Evolutionary conservation across 1,140 invertebrate species (phyloP), one percentile per base, ranked within the genome.

Genomic region (Ceratosolen fusciceps): DNA sequence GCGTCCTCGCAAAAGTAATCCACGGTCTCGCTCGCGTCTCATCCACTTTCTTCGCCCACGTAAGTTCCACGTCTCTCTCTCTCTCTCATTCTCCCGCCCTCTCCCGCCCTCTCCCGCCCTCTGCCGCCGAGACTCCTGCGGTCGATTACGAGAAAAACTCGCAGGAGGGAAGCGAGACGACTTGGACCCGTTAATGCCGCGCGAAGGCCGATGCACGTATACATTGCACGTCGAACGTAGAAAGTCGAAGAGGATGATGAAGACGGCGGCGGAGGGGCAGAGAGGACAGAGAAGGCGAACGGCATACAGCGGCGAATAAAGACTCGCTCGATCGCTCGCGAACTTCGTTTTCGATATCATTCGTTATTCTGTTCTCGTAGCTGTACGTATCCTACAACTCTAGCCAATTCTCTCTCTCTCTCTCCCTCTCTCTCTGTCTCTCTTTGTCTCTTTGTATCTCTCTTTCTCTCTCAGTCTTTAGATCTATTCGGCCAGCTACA

Each of bases 141-240:
- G 39, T 58, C 37, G 58, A 43, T 58, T 24, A 24, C 26, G n/a
- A 68, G 65, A 68, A 77, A 77, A 77, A 67, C 65, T 67, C 62
- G 43, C 58, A 47, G 21, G 37, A 43, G 67, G 37, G 67, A n/a
- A 43, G 68, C 43, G 47, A 52, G 71, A 26, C 29, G 52, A n/a
- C 31, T 74, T 5, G 52, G 43, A 43, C 19, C 62, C 74, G 74
- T 77, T 67, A 77, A 68, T 54, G 74, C 74, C 65, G 31, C 49
- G 49, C 74, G 47, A 68, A 77, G 65, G 74, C 47, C 60, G 74
- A 39, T 34, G 26, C 60, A 37, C 60, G 34, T 65, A 65, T 37
- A 37, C 31, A 31, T 65, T 37, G 60, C 60, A 21, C 60, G 60
- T 65, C 16, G 60, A 37, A 37, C 60, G 60, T 65, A 65, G 60